A percentile compares a stretch with the other conserved stretches of the same genome.
Evolutionary conservation across 2,113 vertebrate genomes (phyloP).

Genomic region (Bubo scandiacus): DNA sequence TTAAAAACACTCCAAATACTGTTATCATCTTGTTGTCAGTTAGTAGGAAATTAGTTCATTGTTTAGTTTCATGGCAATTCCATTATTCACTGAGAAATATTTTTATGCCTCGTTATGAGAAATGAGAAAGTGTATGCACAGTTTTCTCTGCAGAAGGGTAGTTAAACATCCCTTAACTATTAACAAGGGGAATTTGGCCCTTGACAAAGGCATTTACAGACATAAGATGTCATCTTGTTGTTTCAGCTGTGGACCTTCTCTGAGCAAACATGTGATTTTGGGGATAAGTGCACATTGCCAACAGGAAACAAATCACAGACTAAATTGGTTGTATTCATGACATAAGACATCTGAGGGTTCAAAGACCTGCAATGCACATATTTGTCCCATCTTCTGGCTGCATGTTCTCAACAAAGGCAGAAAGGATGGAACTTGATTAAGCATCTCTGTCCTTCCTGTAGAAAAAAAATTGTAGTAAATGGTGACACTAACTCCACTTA

Average conservation of each 20-base stretch:
- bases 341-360: neutral
- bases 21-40: neutral
- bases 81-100: neutral
- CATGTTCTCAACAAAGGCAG: neutral
- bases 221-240: neutral
- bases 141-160: neutral
- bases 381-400: neutral
- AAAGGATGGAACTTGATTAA: neutral
- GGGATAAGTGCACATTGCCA: neutral
- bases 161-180: too few relatives aligned
- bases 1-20: neutral
- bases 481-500: neutral
- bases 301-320: neutral
- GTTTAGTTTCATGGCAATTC: neutral
- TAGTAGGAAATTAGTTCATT: neutral
- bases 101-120: neutral
- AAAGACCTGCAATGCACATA: neutral
- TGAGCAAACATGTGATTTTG: neutral
- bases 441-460: neutral
- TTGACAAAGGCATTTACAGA: neutral
- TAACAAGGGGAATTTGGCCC: neutral
- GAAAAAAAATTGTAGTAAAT: neutral
- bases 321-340: neutral
- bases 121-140: neutral
- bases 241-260: neutral